phyloP scores from a whole-genome alignment of 2,113 vertebrate species.

The Syngnathus scovelli region DNA sequence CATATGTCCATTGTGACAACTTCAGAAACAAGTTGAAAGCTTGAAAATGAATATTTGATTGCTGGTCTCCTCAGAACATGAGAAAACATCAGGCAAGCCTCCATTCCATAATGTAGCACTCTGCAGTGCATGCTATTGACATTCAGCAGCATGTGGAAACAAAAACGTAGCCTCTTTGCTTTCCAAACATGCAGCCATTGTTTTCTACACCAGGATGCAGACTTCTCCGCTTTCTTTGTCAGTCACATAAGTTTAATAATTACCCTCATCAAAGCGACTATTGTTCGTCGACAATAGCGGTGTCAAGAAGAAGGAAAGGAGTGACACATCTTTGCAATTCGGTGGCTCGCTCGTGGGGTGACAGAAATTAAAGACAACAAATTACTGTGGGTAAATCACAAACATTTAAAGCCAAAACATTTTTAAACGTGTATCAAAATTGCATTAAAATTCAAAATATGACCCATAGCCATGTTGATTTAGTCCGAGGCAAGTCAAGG shows the following conservation, averaged over 20 bases:
- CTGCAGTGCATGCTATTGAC: not conserved
- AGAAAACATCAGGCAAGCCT: not conserved
- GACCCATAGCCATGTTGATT: conserved; percentile 32
- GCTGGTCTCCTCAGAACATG: conserved; percentile 1
- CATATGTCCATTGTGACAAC: conserved; percentile 47
- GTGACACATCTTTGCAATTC: not conserved
- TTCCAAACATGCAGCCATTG: not conserved
- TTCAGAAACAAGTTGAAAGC: conserved; percentile 11
- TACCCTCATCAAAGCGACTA: conserved; percentile 39
- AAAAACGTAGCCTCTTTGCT: not conserved
- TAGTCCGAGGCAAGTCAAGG: conserved; percentile 36
- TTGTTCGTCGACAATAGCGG: conserved; percentile 44
- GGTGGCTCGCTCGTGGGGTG: conserved; percentile 21
- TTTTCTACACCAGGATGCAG: not conserved
- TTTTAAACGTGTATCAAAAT: not conserved
- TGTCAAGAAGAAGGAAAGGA: conserved; percentile 3
- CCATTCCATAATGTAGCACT: not conserved
- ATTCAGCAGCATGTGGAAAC: not conserved
- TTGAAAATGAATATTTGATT: conserved; percentile 1
- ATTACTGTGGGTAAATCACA: not conserved
- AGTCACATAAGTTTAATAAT: conserved; percentile 31
- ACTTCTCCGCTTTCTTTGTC: conserved; percentile 10
- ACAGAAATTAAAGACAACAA: conserved; percentile 15
- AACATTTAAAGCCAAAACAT: not conserved
- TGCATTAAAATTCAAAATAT: conserved; percentile 1